Evolutionary conservation across 1,140 invertebrate species (phyloP).

Genomic region (Anastatus disparis): DNA sequence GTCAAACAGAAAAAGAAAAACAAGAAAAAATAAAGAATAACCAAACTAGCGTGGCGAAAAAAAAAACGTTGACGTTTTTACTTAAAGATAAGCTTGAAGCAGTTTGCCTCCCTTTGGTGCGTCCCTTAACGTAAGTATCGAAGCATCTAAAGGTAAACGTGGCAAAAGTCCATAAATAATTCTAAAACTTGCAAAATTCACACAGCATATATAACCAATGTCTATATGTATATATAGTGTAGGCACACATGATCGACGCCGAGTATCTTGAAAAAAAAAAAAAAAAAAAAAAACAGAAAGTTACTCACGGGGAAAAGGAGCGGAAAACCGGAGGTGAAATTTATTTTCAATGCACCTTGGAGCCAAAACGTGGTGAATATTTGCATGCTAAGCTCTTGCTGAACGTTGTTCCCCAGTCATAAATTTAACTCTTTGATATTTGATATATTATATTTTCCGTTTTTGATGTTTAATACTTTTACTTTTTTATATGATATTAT

Average conservation of each 20-base stretch:
- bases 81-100: conserved; percentile 11
- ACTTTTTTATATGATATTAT: no score
- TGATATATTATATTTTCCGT: no score
- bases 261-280: background rate
- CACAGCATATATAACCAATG: conserved; percentile 1
- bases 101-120: background rate
- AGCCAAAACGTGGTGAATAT: background rate
- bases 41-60: no score
- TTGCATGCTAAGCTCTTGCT: no score
- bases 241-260: background rate
- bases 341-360: background rate
- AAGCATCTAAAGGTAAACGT: background rate
- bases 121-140: conserved; percentile 14
- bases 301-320: background rate
- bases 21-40: no score
- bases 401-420: no score
- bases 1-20: background rate
- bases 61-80: conserved; percentile 17
- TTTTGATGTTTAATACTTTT: no score
- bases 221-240: no score
- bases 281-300: no score
- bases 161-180: conserved; percentile 15
- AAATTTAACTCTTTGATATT: no score
- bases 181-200: conserved; percentile 10
- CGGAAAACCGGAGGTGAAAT: background rate